These are phyloP conservation scores for Thaleichthys pacificus DNA, from an alignment of 2,797 vertebrate genomes.

Conservation along the genomic window DNA sequence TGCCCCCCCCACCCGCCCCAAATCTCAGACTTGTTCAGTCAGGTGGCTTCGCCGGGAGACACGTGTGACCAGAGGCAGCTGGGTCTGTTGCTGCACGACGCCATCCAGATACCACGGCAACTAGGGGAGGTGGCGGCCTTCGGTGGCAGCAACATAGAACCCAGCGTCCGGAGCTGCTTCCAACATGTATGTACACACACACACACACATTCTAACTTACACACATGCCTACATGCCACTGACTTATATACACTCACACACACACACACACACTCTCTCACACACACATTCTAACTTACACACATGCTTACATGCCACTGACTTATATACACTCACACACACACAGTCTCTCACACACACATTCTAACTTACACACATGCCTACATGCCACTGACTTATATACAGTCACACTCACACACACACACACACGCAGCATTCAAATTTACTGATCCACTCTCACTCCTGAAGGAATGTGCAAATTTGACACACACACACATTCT, in stretches of 20 bases:
- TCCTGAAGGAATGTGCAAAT: no score
- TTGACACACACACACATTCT: neutral
- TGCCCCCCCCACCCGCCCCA: neutral
- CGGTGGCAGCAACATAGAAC: conserved; percentile 96
- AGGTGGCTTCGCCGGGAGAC: conserved; percentile 86
- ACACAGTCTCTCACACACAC: no score
- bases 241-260: neutral
- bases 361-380: no score
- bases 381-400: no score
- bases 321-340: no score
- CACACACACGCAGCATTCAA: neutral
- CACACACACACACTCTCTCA: conserved; percentile 9
- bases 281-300: neutral
- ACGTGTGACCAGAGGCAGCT: conserved; percentile 94
- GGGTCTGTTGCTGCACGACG: conserved; percentile 90
- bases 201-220: neutral
- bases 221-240: neutral
- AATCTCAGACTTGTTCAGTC: conserved; percentile 86
- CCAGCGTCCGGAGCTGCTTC: conserved; percentile 96
- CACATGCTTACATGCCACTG: no score
- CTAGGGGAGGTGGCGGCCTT: conserved; percentile 96
- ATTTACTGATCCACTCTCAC: neutral
- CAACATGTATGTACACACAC: conserved; percentile 81
- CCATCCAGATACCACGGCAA: conserved; percentile 94
- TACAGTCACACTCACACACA: neutral